Percentiles rank a stretch among this genome's conserved stretches.
These are phyloP conservation scores for Anisognathus igniventris DNA, from an alignment of 2,797 vertebrate genomes.

Conservation along the genomic window DNA sequence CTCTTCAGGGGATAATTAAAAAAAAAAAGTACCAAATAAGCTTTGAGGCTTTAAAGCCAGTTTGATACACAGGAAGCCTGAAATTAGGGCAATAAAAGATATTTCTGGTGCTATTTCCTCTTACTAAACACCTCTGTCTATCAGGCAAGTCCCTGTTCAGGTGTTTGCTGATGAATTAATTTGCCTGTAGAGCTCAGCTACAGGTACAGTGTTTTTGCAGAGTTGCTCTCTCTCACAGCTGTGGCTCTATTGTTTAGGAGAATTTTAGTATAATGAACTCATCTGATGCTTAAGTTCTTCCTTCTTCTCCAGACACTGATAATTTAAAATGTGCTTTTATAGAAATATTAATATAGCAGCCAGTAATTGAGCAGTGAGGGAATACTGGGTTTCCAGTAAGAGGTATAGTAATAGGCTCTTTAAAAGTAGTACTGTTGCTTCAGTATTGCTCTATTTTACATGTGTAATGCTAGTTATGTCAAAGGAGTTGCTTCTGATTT, in stretches of 20 bases:
- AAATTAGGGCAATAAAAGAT: constrained; percentile 49
- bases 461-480: not conserved
- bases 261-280: not conserved
- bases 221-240: not conserved
- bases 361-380: not conserved
- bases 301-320: not conserved
- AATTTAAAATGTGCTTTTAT: not conserved
- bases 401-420: not conserved
- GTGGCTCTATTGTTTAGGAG: not conserved
- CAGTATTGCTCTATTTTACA: not conserved
- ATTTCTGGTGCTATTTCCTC: constrained; percentile 40
- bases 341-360: not conserved
- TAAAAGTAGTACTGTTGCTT: not conserved
- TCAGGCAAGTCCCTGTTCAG: constrained; percentile 5
- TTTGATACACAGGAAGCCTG: constrained; percentile 46
- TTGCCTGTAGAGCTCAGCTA: not conserved
- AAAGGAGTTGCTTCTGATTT: not conserved
- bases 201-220: not conserved
- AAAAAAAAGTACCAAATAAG: not conserved
- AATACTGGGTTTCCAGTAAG: not conserved
- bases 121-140: constrained; percentile 20
- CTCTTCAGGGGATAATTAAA: not conserved
- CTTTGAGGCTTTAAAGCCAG: constrained; percentile 4
- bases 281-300: not conserved
- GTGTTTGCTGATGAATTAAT: constrained; percentile 36